A percentile compares a stretch with the other conserved stretches of the same genome.
phyloP scores from a whole-genome alignment of 2,797 vertebrate species.

The Hylomyscus alleni region DNA sequence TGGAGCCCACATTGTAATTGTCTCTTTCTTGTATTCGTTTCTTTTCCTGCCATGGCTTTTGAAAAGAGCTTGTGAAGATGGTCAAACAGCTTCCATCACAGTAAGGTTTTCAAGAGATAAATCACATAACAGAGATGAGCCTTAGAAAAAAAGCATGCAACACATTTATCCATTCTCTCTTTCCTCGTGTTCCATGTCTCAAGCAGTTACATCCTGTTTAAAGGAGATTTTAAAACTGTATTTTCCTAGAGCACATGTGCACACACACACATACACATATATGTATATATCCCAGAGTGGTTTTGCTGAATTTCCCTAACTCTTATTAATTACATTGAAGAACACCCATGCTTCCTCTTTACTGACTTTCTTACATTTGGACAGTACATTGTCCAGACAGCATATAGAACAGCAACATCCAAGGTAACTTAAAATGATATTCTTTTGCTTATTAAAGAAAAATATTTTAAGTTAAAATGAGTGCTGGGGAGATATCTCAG shows the following conservation, averaged over 20 bases:
- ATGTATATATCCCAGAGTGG: not conserved
- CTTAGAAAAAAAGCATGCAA: not conserved
- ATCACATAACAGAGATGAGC: not conserved
- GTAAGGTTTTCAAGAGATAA: not conserved
- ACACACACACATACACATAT: too few species aligned
- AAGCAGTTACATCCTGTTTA: slow-evolving; percentile 34
- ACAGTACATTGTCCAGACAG: slow-evolving; percentile 88
- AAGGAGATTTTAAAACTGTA: slow-evolving; percentile 46
- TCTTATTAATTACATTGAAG: slow-evolving; percentile 82
- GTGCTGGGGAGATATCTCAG: not conserved
- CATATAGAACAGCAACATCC: slow-evolving; percentile 84
- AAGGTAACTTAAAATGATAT: slow-evolving; percentile 87
- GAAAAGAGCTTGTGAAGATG: not conserved
- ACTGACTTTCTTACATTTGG: slow-evolving; percentile 86
- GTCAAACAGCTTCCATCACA: not conserved
- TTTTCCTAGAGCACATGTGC: not conserved
- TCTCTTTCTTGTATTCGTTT: not conserved
- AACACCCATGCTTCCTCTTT: slow-evolving; percentile 11
- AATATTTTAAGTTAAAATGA: slow-evolving; percentile 80
- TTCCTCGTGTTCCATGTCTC: not conserved
- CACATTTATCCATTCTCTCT: not conserved
- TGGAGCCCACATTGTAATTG: not conserved
- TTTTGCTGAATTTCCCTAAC: slow-evolving; percentile 79
- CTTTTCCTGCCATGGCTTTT: not conserved
- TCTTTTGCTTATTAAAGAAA: slow-evolving; percentile 85